Base-by-base conservation (phyloP, 2,888 invertebrate species). In the Physocephala rufipes region DNA sequence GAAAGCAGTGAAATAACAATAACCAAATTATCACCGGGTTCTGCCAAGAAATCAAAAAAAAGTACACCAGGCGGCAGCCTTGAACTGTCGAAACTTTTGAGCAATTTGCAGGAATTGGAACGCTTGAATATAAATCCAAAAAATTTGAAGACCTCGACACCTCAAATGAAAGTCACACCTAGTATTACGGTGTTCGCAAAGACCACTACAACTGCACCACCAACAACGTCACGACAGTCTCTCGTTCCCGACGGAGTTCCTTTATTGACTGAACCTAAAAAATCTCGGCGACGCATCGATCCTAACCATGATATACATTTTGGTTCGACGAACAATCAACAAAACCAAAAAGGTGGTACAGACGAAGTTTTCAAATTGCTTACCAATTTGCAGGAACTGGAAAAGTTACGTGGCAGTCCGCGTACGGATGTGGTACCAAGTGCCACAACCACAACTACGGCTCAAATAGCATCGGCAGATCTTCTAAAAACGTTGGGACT, bases 331-430 rank as follows among this genome's bases (percentile, higher is more conserved):
- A 81, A 80, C 12, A 83, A 83, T 64, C 80, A 82, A 0, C 82
- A 80, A 70, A 63, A 65, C 3, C 80, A 83, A 1, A 19, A 75
- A 13, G 74, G 65, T 13, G 75, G 74, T 47, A 68, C 74, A 0
- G 81, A 82, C 51, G 87, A 88, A 77, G 77, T 89, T 3, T 84
- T 86, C 21, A 86, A 87, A 76, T 79, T 89, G 12, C 78, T 88
- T 67, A 84, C 85, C 53, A 87, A 89, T 51, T 84, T 89, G 2
- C 82, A 83, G 19, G 85, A 84, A 71, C 70, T 84, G 26, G 84
- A 84, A 71, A 82, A 83, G 73, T 78, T 84, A 0, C 78, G 80
- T 65, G 80, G 81, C 2, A 83, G 79, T 49, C 84, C 83, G 0
- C 36, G 9, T 9, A 36, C 4, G 16, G 26, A 24, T 24, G 58